Conservation (phyloP, 2,888 invertebrate genomes). For the Carterocephalus palaemon region DNA sequence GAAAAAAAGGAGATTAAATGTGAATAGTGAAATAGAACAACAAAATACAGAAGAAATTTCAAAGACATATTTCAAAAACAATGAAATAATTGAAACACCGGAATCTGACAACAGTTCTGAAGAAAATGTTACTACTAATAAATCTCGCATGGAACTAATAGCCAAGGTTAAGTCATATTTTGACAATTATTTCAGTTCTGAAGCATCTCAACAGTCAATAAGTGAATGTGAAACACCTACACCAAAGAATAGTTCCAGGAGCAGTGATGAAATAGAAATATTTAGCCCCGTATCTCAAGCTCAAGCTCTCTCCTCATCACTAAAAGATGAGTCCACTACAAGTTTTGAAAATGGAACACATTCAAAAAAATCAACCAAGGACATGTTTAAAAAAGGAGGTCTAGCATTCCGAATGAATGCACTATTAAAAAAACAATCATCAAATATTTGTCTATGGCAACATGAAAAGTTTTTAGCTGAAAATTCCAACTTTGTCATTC, state of each 20-base stretch:
- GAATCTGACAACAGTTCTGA: slow-evolving; percentile 11
- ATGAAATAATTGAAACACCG: not conserved
- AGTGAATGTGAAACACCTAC: slow-evolving; percentile 54
- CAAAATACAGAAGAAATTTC: not conserved
- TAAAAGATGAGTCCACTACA: slow-evolving; percentile 8
- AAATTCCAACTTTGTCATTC: slow-evolving; percentile 61
- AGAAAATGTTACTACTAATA: slow-evolving; percentile 1
- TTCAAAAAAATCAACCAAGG: slow-evolving; percentile 43
- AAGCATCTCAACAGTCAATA: slow-evolving; percentile 55
- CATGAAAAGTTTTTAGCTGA: slow-evolving; percentile 73
- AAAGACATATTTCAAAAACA: not conserved
- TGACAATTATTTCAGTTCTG: slow-evolving; percentile 56
- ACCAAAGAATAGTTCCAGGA: slow-evolving; percentile 44
- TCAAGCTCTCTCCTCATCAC: slow-evolving; percentile 22
- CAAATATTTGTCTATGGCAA: slow-evolving; percentile 71
- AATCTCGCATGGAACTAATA: slow-evolving; percentile 33
- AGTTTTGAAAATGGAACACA: slow-evolving; percentile 31
- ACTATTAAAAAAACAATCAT: slow-evolving; percentile 66
- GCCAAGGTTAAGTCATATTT: slow-evolving; percentile 57
- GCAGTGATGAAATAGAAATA: slow-evolving; percentile 55
- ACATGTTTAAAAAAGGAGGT: slow-evolving; percentile 69
- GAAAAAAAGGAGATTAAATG: not conserved
- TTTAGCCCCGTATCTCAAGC: slow-evolving; percentile 41
- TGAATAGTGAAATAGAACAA: not conserved
- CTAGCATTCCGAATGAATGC: slow-evolving; percentile 61